phyloP scores from a whole-genome alignment of 2,113 vertebrate species.

The Pagrus major region DNA sequence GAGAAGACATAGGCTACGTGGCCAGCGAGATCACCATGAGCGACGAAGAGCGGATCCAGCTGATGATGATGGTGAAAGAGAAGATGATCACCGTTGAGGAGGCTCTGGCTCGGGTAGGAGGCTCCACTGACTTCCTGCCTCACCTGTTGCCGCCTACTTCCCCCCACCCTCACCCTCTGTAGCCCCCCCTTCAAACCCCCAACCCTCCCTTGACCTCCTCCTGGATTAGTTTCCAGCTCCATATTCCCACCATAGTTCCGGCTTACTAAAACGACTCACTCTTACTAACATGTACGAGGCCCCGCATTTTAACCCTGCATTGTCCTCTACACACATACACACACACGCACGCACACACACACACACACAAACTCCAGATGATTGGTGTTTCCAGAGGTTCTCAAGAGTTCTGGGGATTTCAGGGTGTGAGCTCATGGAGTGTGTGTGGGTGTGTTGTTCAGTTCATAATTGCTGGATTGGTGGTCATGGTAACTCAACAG shows the following conservation, averaged over 20 bases:
- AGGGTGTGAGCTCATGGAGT: slow-evolving; percentile 54
- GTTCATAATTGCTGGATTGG: slow-evolving; percentile 47
- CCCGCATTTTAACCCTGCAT: slow-evolving; percentile 50
- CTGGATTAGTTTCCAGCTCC: slow-evolving; percentile 24
- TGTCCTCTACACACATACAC: slow-evolving; percentile 39
- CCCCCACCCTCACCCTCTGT: not conserved
- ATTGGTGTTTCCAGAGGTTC: slow-evolving; percentile 39
- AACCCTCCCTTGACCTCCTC: slow-evolving; percentile 32
- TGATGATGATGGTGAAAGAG: slow-evolving; percentile 99
- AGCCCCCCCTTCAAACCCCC: slow-evolving; percentile 14
- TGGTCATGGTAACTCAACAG: slow-evolving; percentile 57
- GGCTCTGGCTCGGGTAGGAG: slow-evolving; percentile 94
- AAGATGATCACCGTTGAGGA: slow-evolving; percentile 99
- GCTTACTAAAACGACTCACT: slow-evolving; percentile 83
- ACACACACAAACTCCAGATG: slow-evolving; percentile 45
- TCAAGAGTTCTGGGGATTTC: slow-evolving; percentile 41
- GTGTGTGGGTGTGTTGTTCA: slow-evolving; percentile 68
- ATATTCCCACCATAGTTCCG: slow-evolving; percentile 27
- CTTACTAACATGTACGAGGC: slow-evolving; percentile 65
- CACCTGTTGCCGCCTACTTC: not conserved
- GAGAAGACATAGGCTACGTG: slow-evolving; percentile 96
- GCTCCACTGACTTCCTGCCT: not conserved
- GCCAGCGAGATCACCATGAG: slow-evolving; percentile 99
- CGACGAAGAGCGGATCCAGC: slow-evolving; percentile 96
- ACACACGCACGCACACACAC: slow-evolving; percentile 31